phyloP scores from a whole-genome alignment of 2,888 invertebrate species.

The Geotrupes spiniger region DNA sequence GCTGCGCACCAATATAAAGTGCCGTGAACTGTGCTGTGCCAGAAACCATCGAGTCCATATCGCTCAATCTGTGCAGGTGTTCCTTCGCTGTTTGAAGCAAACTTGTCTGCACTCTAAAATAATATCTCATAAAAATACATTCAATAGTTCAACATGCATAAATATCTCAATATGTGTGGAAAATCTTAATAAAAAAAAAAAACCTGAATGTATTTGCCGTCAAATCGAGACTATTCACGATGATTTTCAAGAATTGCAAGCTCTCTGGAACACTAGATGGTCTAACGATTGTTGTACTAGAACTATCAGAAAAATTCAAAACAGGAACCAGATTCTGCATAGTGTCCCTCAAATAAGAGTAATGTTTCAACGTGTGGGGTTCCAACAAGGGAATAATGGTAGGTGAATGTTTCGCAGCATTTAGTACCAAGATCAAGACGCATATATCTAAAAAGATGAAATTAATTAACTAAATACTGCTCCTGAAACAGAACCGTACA shows the following conservation, averaged over 20 bases:
- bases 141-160: no score
- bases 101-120: constrained; percentile 52
- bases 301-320: constrained; percentile 53
- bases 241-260: constrained; percentile 69
- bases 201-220: constrained; percentile 58
- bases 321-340: constrained; percentile 87
- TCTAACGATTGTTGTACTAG: constrained; percentile 43
- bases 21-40: constrained; percentile 82
- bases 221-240: constrained; percentile 70
- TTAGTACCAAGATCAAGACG: constrained; percentile 87
- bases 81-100: constrained; percentile 63
- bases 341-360: constrained; percentile 87
- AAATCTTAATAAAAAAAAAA: constrained; percentile 13
- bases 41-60: constrained; percentile 74
- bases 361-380: constrained; percentile 89
- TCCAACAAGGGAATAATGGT: constrained; percentile 91
- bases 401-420: constrained; percentile 87
- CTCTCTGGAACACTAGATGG: constrained; percentile 63
- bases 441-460: constrained; percentile 64
- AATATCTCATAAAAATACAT: no score
- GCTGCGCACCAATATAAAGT: constrained; percentile 70
- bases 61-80: constrained; percentile 68
- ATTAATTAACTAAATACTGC: constrained; percentile 14
- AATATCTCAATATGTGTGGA: no score
- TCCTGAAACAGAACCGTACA: constrained; percentile 60